Base-by-base conservation (phyloP, 2,888 invertebrate species). In the Calephelis perditalis region DNA sequence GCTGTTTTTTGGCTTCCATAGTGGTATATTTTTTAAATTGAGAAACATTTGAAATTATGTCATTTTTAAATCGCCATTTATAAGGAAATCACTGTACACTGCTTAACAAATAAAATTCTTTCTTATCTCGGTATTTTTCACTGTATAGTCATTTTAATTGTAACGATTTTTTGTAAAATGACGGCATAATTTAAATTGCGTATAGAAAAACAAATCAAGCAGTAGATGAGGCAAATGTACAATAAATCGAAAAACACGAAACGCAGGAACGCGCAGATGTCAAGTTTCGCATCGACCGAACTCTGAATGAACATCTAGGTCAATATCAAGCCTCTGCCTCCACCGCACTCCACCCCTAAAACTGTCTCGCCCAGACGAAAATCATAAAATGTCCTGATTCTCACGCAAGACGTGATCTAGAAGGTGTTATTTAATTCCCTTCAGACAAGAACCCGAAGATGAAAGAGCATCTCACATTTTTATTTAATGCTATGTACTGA, bases 281-380 rank as follows among this genome's bases (percentile, higher is more conserved):
- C 84, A 87, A 86, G 87, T 86, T 84, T 87, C 87, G 84, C 90
- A 90, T 90, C 90, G 90, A 89, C 90, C 90, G 89, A 88, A 84
- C 87, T 83, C 85, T 89, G 86, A 89, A 89, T 89, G 90, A 89
- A 87, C 87, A 90, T 86, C 82, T 90, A 89, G 90, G 90, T 90
- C 90, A 90, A 90, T 89, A 90, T 88, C 90, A 90, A 87, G 79
- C 85, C 86, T 81, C 79, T 78, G 74, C 80, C 79, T 67, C 76
- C 76, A 58, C 77, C 71, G 63, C 56, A 75, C 75, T 77, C 70
- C 74, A 68, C 75, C 77, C 82, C 69, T 62, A 63, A 77, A 79
- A 80, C 77, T 79, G 77, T 78, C 81, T 79, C 79, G 71, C 71
- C 75, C 78, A 77, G 74, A 76, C 76, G 74, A 75, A 78, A 78